Evolutionary conservation across 2,888 invertebrate genomes (phyloP).

Genomic region (Eilema depressum): DNA sequence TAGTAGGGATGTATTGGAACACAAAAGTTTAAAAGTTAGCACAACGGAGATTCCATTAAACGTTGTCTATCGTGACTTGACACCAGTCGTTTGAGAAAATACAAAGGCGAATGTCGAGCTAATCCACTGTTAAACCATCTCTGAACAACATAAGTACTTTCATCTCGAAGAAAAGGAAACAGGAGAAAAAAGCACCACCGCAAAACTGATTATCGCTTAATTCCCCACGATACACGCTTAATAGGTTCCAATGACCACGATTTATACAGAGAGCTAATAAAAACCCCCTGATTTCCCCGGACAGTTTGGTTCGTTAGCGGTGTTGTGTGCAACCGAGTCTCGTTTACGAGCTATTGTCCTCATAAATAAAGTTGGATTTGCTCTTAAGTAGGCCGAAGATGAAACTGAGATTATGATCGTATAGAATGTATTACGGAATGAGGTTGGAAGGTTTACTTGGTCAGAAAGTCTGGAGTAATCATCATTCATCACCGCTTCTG

Average conservation of each 20-base stretch:
- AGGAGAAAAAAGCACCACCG: slow-evolving; percentile 15
- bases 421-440: slow-evolving; percentile 12
- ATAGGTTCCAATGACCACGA: slow-evolving; percentile 67
- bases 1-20: background rate
- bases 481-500: slow-evolving; percentile 19
- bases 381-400: slow-evolving; percentile 43
- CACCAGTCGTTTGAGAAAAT: background rate
- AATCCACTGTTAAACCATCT: background rate
- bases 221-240: slow-evolving; percentile 57
- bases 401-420: slow-evolving; percentile 24
- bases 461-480: background rate
- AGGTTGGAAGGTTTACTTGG: slow-evolving; percentile 13
- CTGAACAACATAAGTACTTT: background rate
- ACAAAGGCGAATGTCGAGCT: background rate
- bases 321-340: slow-evolving; percentile 49
- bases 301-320: slow-evolving; percentile 70
- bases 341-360: slow-evolving; percentile 62
- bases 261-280: slow-evolving; percentile 75
- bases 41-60: background rate
- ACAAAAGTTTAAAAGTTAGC: background rate
- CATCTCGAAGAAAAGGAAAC: slow-evolving; percentile 7
- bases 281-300: slow-evolving; percentile 75
- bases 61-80: background rate
- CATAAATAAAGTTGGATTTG: slow-evolving; percentile 60
- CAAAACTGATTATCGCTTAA: slow-evolving; percentile 47